phyloP scores from a whole-genome alignment of 2,113 vertebrate genomes.

The Cheirogaleus medius region DNA sequence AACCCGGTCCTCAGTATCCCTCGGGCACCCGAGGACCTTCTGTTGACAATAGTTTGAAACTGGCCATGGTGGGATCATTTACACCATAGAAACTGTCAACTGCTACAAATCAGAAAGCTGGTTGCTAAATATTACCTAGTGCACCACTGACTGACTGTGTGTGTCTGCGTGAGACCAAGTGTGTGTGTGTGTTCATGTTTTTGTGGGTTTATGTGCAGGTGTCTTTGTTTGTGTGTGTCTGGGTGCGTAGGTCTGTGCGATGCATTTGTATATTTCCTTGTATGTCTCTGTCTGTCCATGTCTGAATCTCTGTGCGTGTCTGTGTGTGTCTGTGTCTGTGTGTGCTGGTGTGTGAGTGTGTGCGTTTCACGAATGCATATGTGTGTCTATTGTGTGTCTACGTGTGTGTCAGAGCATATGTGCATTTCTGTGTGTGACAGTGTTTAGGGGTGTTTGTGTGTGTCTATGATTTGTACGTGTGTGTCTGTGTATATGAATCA shows the following conservation, averaged over 20 bases:
- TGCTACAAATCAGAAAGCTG: neutral
- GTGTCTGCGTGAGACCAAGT: neutral
- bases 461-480: neutral
- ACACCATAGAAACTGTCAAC: too few relatives aligned
- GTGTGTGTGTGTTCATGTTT: neutral
- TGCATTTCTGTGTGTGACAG: neutral
- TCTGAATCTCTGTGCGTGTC: neutral
- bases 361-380: accelerated
- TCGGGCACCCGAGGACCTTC: too few relatives aligned
- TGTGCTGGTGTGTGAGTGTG: too few relatives aligned
- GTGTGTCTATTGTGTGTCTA: accelerated
- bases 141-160: neutral
- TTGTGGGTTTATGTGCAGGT: accelerated
- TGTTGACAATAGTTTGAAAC: neutral
- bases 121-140: neutral
- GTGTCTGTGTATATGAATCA: neutral
- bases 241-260: accelerated
- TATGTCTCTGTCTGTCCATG: too few relatives aligned
- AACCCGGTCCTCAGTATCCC: too few relatives aligned
- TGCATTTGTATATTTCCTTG: neutral
- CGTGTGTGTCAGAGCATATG: neutral
- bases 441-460: neutral
- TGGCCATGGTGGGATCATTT: accelerated
- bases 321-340: neutral
- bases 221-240: neutral